These are phyloP conservation scores for Antheraea yamamai DNA, from an alignment of 2,888 invertebrate genomes.

Conservation along the genomic window DNA sequence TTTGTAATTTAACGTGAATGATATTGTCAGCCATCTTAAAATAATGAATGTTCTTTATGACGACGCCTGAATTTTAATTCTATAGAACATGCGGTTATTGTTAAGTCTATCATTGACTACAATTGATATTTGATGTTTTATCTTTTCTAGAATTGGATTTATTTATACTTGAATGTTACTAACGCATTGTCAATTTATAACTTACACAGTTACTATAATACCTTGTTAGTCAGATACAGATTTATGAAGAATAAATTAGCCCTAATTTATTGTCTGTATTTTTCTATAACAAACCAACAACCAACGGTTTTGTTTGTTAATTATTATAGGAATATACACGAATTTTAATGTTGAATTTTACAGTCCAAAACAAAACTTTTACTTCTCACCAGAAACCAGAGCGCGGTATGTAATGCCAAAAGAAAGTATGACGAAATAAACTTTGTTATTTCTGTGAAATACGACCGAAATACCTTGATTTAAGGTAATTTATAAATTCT, in stretches of 20 bases:
- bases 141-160: not conserved
- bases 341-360: not conserved
- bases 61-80: conserved; percentile 14
- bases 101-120: not conserved
- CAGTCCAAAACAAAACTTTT: not conserved
- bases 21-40: conserved; percentile 42
- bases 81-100: not conserved
- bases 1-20: conserved; percentile 46
- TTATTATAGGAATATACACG: not conserved
- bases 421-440: not conserved
- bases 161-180: not conserved
- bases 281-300: not conserved
- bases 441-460: not conserved
- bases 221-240: too few relatives aligned
- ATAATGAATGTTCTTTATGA: conserved; percentile 34
- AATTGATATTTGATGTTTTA: not conserved
- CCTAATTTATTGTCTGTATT: too few relatives aligned
- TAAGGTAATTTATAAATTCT: not conserved
- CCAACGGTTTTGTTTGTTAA: not conserved
- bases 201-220: too few relatives aligned
- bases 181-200: not conserved
- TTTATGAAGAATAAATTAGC: too few relatives aligned
- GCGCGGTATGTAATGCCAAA: not conserved
- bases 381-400: not conserved
- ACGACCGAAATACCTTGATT: not conserved